These are phyloP conservation scores for Sciurus vulgaris DNA, from an alignment of 2,797 vertebrate species.

Conservation along the genomic window DNA sequence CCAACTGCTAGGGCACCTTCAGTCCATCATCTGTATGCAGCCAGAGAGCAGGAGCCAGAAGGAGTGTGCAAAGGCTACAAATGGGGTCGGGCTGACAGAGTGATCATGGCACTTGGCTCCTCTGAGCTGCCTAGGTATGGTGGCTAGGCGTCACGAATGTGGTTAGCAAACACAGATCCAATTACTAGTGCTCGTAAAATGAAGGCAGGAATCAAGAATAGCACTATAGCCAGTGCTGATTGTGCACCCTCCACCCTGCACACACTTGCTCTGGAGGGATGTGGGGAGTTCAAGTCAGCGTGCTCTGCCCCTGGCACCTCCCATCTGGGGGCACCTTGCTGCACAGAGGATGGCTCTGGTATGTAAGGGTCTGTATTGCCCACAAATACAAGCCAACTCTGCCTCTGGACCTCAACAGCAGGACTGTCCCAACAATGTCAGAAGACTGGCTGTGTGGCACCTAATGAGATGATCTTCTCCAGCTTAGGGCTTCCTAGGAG, in stretches of 20 bases:
- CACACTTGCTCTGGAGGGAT: not conserved
- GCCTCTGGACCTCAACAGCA: not conserved
- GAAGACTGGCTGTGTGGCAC: not conserved
- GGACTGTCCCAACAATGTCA: not conserved
- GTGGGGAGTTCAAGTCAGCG: not conserved
- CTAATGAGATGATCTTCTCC: not conserved
- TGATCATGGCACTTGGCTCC: not conserved
- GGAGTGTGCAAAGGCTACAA: not conserved
- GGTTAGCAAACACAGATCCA: not conserved
- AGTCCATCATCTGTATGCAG: not conserved
- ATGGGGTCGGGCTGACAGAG: not conserved
- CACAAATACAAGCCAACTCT: not conserved
- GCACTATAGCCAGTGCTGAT: rapidly evolving
- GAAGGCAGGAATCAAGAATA: not conserved
- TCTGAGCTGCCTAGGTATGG: not conserved
- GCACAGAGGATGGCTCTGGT: not conserved
- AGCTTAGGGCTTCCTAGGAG: not conserved
- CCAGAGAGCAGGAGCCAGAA: not conserved
- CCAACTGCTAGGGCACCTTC: not conserved
- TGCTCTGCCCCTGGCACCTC: not conserved
- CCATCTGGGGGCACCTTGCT: not conserved
- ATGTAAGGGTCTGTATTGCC: not conserved
- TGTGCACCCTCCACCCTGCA: not conserved
- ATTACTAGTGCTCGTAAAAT: not conserved
- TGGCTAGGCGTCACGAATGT: not conserved